Evolutionary conservation across 2,113 vertebrate species (phyloP), one percentile per base, ranked within the genome.

Genomic region (Litocranius walleri): DNA sequence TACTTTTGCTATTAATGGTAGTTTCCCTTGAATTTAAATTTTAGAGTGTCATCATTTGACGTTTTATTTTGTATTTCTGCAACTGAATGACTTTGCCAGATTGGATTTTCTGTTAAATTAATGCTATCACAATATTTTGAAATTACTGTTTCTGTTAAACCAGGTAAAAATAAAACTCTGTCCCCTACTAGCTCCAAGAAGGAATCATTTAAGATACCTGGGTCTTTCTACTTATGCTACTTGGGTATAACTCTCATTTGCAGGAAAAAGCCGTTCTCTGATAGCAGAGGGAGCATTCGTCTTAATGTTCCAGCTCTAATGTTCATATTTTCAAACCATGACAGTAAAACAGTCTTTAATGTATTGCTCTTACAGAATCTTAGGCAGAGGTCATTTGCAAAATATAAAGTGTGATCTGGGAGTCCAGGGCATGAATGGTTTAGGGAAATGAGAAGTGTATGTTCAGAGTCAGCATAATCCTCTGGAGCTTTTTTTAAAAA

Each of bases 1-100:
- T 91, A 50, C 43, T 91, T 95, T 97, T 91, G 50, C 43, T 95
- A 7, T 78, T 89, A 27, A 45, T 91, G 67, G 36, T 91, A 54
- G 17, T 97, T 90, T 95, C 50, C 36, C 64, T 95, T 54, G 50
- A 95, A n/a, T 91, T 94, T 96, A 84, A 80, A 57, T 82, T 30
- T 61, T 95, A 78, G 30, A 83, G 30, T 1, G 8, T 85, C 40
- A 52, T 81, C 23, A 48, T 90, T 84, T 95, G 27, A 82, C 6
- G 40, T 93, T 95, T 87, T 67, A 23, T 40, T 96, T 74, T 19
- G 29, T 64, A 23, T 33, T 62, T 95, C n/a, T 87, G 21, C 40
- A 90, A 36, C 19, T 52, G 88, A 91, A 14, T 96, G 33, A 64
- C 91, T 91, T 93, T 40, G 88, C 27, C n/a, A 61, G 48, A 27